phyloP scores from a whole-genome alignment of 2,888 invertebrate species.

The Drosophila hawaiiensis region DNA sequence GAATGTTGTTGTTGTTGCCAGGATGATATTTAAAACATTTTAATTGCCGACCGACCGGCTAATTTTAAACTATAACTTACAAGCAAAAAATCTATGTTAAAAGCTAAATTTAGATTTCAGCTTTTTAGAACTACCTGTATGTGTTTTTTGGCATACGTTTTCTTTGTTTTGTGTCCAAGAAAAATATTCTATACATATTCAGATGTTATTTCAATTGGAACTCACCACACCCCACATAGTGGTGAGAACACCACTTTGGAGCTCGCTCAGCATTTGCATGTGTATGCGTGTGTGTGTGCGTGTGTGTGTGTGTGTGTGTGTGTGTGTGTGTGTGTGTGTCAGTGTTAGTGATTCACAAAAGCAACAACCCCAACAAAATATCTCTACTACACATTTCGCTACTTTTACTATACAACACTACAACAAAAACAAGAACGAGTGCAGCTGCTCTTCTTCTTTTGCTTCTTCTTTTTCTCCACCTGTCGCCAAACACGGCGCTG shows the following conservation, averaged over 20 bases:
- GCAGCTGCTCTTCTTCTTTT: constrained; percentile 53
- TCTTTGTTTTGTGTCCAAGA: constrained; percentile 18
- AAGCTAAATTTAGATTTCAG: constrained; percentile 17
- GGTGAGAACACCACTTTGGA: constrained; percentile 47
- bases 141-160: constrained; percentile 3
- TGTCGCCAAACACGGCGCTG: constrained; percentile 50
- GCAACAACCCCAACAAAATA: constrained; percentile 73
- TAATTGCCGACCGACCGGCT: constrained; percentile 47
- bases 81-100: neutral
- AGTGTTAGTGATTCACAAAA: constrained; percentile 70
- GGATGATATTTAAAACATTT: constrained; percentile 52
- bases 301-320: constrained; percentile 11
- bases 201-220: constrained; percentile 56
- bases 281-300: constrained; percentile 6
- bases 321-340: constrained; percentile 16
- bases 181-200: constrained; percentile 53
- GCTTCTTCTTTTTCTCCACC: constrained; percentile 52
- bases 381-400: constrained; percentile 71
- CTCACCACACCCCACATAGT: constrained; percentile 58
- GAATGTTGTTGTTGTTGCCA: constrained; percentile 52
- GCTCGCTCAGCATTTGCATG: constrained; percentile 46
- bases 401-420: constrained; percentile 55
- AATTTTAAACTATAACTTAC: constrained; percentile 10
- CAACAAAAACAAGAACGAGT: constrained; percentile 32
- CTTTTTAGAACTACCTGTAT: constrained; percentile 25